Percentiles rank a stretch among this genome's conserved stretches.
Conservation (phyloP, 2,113 vertebrate species). For the Elgaria multicarinata region DNA sequence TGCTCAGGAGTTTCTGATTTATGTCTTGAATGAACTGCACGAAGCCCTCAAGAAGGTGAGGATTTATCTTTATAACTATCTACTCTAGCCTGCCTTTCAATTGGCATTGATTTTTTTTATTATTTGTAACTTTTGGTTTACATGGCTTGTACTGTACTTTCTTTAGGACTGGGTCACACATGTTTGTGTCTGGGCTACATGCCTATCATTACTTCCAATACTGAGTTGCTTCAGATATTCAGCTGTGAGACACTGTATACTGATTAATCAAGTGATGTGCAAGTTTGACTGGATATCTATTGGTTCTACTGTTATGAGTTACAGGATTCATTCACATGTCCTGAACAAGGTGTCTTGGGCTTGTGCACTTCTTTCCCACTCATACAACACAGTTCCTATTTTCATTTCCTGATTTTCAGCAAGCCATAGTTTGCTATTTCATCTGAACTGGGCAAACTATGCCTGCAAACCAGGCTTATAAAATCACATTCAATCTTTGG, state of each 20-base stretch:
- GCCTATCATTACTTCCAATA: neutral
- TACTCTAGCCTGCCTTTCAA: neutral
- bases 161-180: neutral
- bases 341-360: no score
- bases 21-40: slow-evolving; percentile 83
- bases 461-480: neutral
- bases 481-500: no score
- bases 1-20: slow-evolving; percentile 87
- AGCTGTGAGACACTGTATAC: neutral
- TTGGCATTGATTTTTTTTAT: no score
- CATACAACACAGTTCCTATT: neutral
- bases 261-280: neutral
- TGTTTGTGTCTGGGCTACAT: no score
- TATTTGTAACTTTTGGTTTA: neutral
- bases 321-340: no score
- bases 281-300: neutral
- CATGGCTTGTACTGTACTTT: neutral
- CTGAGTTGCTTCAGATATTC: neutral
- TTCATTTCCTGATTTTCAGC: neutral
- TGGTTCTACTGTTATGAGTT: neutral
- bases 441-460: neutral
- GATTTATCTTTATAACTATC: neutral
- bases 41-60: slow-evolving; percentile 83
- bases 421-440: neutral
- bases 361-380: neutral